Conservation (phyloP, 1,140 invertebrate species). For the Brachionus manjavacas region DNA sequence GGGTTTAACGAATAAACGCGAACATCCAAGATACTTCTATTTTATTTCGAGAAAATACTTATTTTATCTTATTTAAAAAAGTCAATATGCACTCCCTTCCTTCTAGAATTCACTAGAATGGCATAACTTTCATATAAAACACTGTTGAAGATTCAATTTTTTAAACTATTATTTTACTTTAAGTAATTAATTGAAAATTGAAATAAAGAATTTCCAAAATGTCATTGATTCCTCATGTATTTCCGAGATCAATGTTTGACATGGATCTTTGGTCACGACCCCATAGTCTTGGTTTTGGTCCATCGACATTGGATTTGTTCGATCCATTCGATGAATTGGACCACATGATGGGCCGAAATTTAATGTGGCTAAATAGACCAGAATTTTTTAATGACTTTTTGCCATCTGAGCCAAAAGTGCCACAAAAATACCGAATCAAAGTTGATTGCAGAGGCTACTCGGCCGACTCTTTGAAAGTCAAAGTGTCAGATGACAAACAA, state of each 20-base stretch:
- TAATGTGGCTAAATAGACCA: not conserved
- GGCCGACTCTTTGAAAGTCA: not conserved
- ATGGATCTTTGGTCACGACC: slow-evolving; percentile 4
- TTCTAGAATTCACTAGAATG: not conserved
- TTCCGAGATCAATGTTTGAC: slow-evolving; percentile 32
- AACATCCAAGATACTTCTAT: not conserved
- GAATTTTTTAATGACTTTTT: not conserved
- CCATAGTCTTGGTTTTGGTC: not conserved
- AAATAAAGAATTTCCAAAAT: not conserved
- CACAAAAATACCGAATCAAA: not conserved
- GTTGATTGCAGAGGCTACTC: slow-evolving; percentile 3
- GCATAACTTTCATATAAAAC: not conserved
- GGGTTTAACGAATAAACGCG: not conserved
- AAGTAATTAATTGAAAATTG: not conserved
- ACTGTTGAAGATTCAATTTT: not conserved
- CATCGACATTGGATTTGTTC: slow-evolving; percentile 2
- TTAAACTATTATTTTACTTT: not conserved
- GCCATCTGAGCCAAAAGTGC: not conserved
- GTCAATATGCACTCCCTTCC: not conserved
- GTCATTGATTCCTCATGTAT: not conserved
- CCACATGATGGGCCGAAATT: not conserved
- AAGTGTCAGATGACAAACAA: not conserved
- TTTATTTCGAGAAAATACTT: not conserved
- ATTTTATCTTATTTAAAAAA: not conserved
- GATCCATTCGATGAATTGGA: slow-evolving; percentile 16